Evolutionary conservation across 2,113 vertebrate species (phyloP).

Genomic region (Sitta europaea): DNA sequence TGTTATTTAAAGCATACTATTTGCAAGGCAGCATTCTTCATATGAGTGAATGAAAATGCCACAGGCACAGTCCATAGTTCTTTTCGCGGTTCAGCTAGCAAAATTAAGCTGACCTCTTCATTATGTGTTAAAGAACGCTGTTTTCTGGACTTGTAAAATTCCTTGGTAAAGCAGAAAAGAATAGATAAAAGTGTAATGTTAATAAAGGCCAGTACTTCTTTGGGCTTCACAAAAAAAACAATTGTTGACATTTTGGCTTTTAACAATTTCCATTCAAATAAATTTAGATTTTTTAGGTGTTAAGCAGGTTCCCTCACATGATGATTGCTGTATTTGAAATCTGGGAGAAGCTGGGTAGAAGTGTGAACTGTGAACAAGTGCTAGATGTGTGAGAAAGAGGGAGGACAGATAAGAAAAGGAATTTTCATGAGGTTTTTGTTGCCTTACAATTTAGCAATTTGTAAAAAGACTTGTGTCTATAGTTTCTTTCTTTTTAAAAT

Average conservation of each 20-base stretch:
- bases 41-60: constrained; percentile 13
- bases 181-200: background rate
- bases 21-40: constrained; percentile 23
- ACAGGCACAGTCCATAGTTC: background rate
- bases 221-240: background rate
- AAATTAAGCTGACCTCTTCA: constrained; percentile 18
- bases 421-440: background rate
- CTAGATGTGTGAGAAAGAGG: background rate
- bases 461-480: background rate
- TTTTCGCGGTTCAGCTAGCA: background rate
- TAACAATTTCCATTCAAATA: background rate
- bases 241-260: background rate
- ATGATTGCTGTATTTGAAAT: background rate
- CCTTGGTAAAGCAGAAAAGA: background rate
- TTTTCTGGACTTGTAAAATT: constrained; percentile 4
- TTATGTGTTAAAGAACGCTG: background rate
- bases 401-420: background rate
- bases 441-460: background rate
- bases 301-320: background rate
- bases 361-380: background rate
- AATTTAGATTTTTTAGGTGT: background rate
- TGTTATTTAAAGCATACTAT: constrained; percentile 20
- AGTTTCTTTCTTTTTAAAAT: background rate
- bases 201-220: background rate
- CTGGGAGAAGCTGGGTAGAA: background rate